A percentile compares a stretch with the other conserved stretches of the same genome.
phyloP scores from a whole-genome alignment of 2,888 invertebrate species.

The Odontocerum albicorne region DNA sequence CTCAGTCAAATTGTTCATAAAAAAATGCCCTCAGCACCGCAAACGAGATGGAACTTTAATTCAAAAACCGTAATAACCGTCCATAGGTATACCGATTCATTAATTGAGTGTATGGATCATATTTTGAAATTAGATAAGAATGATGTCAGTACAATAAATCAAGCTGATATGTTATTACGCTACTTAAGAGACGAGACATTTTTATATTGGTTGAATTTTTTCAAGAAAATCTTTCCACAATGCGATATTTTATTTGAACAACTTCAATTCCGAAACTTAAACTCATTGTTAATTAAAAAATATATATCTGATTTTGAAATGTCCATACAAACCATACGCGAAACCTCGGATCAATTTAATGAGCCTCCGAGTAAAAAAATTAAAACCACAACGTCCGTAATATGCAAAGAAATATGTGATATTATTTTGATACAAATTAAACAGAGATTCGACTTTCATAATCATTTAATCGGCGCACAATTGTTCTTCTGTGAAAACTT shows the following conservation, averaged over 20 bases:
- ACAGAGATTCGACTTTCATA: too few species aligned
- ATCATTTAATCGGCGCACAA: too few species aligned
- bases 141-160: conserved; percentile 6
- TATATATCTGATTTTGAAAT: conserved; percentile 1
- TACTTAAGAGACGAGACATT: conserved; percentile 10
- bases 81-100: not conserved
- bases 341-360: not conserved
- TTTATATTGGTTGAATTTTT: conserved; percentile 7
- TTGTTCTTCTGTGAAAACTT: too few species aligned
- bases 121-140: conserved; percentile 1
- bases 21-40: conserved; percentile 9
- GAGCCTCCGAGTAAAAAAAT: too few species aligned
- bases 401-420: too few species aligned
- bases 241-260: conserved; percentile 5
- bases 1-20: conserved; percentile 14
- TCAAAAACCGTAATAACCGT: conserved; percentile 4
- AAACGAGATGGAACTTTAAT: conserved; percentile 2
- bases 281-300: conserved; percentile 3
- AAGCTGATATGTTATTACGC: conserved; percentile 10
- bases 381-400: too few species aligned
- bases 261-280: conserved; percentile 1
- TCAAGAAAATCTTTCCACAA: conserved; percentile 5
- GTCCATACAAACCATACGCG: conserved; percentile 1
- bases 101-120: conserved; percentile 8
- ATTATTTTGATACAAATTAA: too few species aligned